Percentiles rank a stretch among this genome's conserved stretches.
phyloP scores from a whole-genome alignment of 2,797 vertebrate genomes.

The Macropus fuliginosus region DNA sequence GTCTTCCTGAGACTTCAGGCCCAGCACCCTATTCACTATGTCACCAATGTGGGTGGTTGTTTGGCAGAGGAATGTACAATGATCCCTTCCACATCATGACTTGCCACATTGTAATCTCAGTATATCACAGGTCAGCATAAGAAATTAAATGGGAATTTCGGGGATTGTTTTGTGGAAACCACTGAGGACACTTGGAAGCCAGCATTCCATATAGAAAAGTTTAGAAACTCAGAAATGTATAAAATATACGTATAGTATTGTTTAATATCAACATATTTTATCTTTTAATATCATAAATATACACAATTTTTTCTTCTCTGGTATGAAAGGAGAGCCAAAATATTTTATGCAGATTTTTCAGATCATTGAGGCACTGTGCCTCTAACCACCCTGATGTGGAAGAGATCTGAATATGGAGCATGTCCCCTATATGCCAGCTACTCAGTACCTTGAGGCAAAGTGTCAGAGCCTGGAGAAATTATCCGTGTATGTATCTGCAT shows the following conservation, averaged over 20 bases:
- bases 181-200: too few species aligned
- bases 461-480: too few species aligned
- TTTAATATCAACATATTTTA: not conserved
- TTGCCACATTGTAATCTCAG: too few species aligned
- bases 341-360: not conserved
- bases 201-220: not conserved
- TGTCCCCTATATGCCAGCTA: too few species aligned
- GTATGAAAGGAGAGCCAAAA: not conserved
- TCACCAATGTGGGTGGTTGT: not conserved
- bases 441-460: too few species aligned
- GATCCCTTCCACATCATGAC: not conserved
- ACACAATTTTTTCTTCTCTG: not conserved
- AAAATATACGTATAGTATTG: not conserved
- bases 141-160: too few species aligned
- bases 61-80: not conserved
- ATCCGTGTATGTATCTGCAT: too few species aligned
- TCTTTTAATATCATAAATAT: not conserved
- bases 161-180: too few species aligned
- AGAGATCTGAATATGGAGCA: too few species aligned
- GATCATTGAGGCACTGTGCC: rapidly evolving
- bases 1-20: too few species aligned
- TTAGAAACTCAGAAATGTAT: not conserved
- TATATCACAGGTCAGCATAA: too few species aligned
- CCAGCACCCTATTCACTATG: not conserved
- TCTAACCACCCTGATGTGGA: too few species aligned